phyloP scores from a whole-genome alignment of 2,888 invertebrate genomes.

The Amphipoea lucens region DNA sequence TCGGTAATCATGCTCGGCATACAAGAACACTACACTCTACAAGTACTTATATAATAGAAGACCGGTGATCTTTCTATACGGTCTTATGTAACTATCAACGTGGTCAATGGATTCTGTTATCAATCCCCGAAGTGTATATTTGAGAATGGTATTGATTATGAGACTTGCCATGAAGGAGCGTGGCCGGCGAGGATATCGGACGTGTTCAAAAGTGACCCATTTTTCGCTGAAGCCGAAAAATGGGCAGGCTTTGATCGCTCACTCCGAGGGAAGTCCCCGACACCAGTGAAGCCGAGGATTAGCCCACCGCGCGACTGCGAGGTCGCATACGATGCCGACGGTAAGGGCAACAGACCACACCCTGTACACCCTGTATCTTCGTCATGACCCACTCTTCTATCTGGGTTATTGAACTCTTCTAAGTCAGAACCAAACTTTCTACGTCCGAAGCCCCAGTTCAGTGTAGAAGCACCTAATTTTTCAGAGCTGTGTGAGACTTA shows the following conservation, averaged over 20 bases:
- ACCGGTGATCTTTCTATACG: slow-evolving; percentile 40
- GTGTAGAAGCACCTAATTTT: slow-evolving; percentile 60
- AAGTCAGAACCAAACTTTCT: slow-evolving; percentile 49
- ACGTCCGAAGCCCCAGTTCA: slow-evolving; percentile 64
- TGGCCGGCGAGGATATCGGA: slow-evolving; percentile 86
- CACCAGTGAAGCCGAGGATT: slow-evolving; percentile 93
- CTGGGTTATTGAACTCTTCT: slow-evolving; percentile 52
- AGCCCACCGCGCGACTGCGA: slow-evolving; percentile 93
- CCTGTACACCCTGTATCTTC: slow-evolving; percentile 82
- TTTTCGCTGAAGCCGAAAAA: slow-evolving; percentile 89
- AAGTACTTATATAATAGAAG: slow-evolving; percentile 54
- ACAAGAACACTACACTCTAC: slow-evolving; percentile 86
- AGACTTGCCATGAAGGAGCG: slow-evolving; percentile 89
- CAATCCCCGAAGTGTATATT: slow-evolving; percentile 63
- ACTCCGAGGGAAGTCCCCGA: slow-evolving; percentile 91
- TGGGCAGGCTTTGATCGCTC: slow-evolving; percentile 90
- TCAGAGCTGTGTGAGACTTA: slow-evolving; percentile 69
- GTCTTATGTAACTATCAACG: slow-evolving; percentile 50
- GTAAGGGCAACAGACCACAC: slow-evolving; percentile 90
- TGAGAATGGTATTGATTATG: slow-evolving; percentile 82
- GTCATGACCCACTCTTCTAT: slow-evolving; percentile 78
- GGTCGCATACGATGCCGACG: slow-evolving; percentile 94
- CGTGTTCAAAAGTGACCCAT: slow-evolving; percentile 87
- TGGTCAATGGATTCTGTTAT: slow-evolving; percentile 63
- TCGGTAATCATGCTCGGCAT: slow-evolving; percentile 66